Percentiles rank a stretch among this genome's conserved stretches.
These are phyloP conservation scores for Oligia latruncula DNA, from an alignment of 2,888 invertebrate species.

Conservation along the genomic window DNA sequence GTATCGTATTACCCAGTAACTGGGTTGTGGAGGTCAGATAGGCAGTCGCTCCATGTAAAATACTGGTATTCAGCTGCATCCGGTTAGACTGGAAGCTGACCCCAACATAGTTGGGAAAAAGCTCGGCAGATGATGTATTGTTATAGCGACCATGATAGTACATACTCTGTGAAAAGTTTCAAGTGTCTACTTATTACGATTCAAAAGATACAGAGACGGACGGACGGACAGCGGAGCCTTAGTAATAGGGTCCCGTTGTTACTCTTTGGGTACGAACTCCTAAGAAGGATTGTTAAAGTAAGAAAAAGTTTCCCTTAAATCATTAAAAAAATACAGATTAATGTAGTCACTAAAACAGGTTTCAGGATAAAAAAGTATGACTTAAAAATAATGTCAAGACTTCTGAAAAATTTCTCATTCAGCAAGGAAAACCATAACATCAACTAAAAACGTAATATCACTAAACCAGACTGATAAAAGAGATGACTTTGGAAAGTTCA, in stretches of 20 bases:
- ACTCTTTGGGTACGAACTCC: background rate
- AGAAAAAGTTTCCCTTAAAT: background rate
- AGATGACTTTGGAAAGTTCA: slow-evolving; percentile 22
- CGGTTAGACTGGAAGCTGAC: too few species aligned
- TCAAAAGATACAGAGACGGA: background rate
- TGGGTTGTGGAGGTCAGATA: too few species aligned
- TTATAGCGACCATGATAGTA: background rate
- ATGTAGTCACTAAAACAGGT: background rate
- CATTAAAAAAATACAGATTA: background rate
- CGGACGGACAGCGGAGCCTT: background rate
- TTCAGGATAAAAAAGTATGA: background rate
- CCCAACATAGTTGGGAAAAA: too few species aligned
- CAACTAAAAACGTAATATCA: slow-evolving; percentile 17
- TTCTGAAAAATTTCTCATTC: background rate
- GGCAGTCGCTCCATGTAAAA: too few species aligned
- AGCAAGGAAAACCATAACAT: slow-evolving; percentile 1
- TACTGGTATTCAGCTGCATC: too few species aligned
- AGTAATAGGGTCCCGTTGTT: background rate
- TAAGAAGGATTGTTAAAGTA: background rate
- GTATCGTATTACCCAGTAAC: too few species aligned
- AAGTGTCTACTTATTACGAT: background rate
- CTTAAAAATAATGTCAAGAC: background rate
- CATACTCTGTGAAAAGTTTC: background rate
- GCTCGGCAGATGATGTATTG: background rate
- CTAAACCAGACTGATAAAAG: slow-evolving; percentile 25